Base-by-base conservation (phyloP, 1,140 invertebrate genomes). In the Drosophila elegans region DNA sequence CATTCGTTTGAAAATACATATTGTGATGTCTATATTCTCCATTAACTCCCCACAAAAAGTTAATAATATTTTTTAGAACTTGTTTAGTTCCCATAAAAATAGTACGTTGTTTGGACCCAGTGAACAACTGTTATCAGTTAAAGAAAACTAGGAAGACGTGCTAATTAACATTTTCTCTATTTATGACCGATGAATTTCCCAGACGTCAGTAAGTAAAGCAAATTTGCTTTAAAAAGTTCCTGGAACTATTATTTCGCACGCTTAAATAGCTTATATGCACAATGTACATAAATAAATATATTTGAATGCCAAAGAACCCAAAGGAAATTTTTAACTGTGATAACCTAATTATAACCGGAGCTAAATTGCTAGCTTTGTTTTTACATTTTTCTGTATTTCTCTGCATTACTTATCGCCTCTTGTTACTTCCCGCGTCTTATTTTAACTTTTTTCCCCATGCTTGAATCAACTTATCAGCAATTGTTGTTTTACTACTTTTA, bases 381-480 rank as follows among this genome's bases (percentile, higher is more conserved):
- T 60, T 46, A 38, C 38, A 38, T 60, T 44, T 68, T 60, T 27
- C 29, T 27, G 27, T 44, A n/a, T 69, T 32, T 59, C 44, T n/a
- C 29, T 44, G 11, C 38, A 29, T 11, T 54, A 12, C 51, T 44
- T 74, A 27, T 64, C 53, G 25, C 7, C 34, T 21, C 27, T 38
- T 11, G 21, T 13, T 61, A 29, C 55, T 38, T 48, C 39, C 25
- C 13, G 13, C 5, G 7, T 29, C 27, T 61, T 38, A 21, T 13
- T 48, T 48, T 25, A 29, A 62, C 12, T 10, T 54, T 69, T 27
- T 53, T 68, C 13, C 42, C 11, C 7, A 44, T 32, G 60, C 39
- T 32, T 56, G 4, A 59, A 42, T 59, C 42, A 27, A 51, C 69
- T 75, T 83, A 84, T 80, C 74, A 44, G 13, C 48, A 53, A 16